These are phyloP conservation scores for Mimachlamys varia DNA, from an alignment of 2,888 invertebrate species.

Conservation along the genomic window DNA sequence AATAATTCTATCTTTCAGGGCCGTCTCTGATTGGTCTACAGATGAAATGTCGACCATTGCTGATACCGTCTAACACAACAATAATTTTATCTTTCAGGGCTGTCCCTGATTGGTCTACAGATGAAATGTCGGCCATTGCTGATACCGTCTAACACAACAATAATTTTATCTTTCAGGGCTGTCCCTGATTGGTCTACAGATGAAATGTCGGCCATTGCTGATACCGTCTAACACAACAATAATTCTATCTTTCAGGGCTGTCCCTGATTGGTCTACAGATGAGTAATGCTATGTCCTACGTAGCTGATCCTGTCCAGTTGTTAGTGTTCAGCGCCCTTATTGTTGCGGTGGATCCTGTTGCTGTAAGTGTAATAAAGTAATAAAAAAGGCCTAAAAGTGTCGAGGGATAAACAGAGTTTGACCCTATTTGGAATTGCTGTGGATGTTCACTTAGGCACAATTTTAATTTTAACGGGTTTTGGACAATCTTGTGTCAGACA, in stretches of 20 bases:
- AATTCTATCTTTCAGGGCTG: constrained; percentile 37
- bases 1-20: too few relatives aligned
- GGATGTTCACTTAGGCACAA: too few relatives aligned
- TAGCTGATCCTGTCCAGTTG: constrained; percentile 69
- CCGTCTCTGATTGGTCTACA: constrained; percentile 74
- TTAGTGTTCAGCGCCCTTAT: constrained; percentile 84
- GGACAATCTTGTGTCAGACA: too few relatives aligned
- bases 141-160: constrained; percentile 72
- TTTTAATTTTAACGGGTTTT: too few relatives aligned
- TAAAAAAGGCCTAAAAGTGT: neutral
- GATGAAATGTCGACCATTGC: constrained; percentile 70
- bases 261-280: constrained; percentile 74
- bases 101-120: constrained; percentile 74
- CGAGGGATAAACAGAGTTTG: too few relatives aligned
- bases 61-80: constrained; percentile 71
- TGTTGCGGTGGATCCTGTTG: constrained; percentile 85
- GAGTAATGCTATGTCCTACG: constrained; percentile 75
- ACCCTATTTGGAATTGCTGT: too few relatives aligned
- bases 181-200: constrained; percentile 73
- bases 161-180: too few relatives aligned
- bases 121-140: constrained; percentile 70
- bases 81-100: too few relatives aligned
- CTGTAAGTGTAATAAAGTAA: constrained; percentile 69
- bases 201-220: constrained; percentile 69
- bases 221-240: constrained; percentile 55